A percentile compares a stretch with the other conserved stretches of the same genome.
phyloP scores from a whole-genome alignment of 1,140 invertebrate genomes.

The Asbolus verrucosus region DNA sequence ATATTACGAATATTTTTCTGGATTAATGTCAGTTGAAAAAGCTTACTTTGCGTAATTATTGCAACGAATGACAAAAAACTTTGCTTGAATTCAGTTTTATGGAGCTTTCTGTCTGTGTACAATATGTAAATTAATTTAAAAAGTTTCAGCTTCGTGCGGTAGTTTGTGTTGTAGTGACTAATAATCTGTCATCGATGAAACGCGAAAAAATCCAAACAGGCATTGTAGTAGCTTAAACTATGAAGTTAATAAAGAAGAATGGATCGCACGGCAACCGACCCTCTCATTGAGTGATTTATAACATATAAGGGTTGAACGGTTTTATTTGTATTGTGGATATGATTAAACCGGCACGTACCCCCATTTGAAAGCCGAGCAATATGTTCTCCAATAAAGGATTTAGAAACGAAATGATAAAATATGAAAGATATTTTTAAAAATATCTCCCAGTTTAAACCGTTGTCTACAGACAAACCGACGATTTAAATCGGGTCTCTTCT shows the following conservation, averaged over 20 bases:
- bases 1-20: too few species aligned
- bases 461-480: too few species aligned
- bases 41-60: too few species aligned
- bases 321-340: conserved; percentile 46
- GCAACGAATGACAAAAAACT: too few species aligned
- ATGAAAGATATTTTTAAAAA: conserved; percentile 17
- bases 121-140: too few species aligned
- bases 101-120: too few species aligned
- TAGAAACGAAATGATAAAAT: not conserved
- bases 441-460: conserved; percentile 15
- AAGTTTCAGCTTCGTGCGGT: too few species aligned
- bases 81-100: too few species aligned
- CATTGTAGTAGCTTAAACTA: conserved; percentile 35
- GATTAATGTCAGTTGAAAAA: too few species aligned
- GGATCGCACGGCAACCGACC: conserved; percentile 9
- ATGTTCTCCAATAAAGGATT: conserved; percentile 33
- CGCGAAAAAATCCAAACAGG: conserved; percentile 18
- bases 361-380: conserved; percentile 25
- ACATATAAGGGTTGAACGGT: conserved; percentile 41
- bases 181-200: conserved; percentile 30
- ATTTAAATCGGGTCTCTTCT: conserved; percentile 34
- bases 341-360: conserved; percentile 43
- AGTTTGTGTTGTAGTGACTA: not conserved
- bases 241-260: conserved; percentile 37
- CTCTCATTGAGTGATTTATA: conserved; percentile 42